Conservation (phyloP, 2,113 vertebrate species). For the Parus major region DNA sequence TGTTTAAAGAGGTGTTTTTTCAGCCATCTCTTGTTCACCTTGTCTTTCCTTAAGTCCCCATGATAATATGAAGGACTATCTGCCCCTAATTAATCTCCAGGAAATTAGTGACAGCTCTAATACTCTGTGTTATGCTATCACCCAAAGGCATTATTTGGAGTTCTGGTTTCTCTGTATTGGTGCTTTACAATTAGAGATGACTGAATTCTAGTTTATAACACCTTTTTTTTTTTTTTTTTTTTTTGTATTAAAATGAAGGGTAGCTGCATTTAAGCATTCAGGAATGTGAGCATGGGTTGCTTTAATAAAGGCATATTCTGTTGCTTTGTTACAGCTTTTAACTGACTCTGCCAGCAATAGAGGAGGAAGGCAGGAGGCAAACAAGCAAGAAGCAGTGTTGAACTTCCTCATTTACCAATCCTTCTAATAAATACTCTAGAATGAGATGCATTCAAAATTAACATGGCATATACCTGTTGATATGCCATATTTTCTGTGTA, state of each 20-base stretch:
- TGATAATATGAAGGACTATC: background rate
- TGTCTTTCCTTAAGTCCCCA: background rate
- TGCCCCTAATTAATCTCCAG: background rate
- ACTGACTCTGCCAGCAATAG: background rate
- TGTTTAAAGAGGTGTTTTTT: background rate
- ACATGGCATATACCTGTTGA: background rate
- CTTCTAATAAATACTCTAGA: background rate
- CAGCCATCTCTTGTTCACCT: background rate
- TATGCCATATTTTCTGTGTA: background rate
- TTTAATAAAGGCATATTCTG: background rate
- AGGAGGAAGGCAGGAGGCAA: background rate
- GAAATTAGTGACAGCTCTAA: background rate
- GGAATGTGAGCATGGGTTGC: background rate
- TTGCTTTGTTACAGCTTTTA: background rate
- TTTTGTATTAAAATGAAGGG: background rate
- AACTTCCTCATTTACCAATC: background rate
- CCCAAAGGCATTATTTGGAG: background rate
- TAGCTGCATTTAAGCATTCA: background rate
- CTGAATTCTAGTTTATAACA: background rate
- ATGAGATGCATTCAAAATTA: background rate
- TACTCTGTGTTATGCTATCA: background rate
- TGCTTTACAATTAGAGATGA: background rate
- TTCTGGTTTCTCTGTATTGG: background rate
- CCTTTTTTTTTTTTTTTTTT: background rate
- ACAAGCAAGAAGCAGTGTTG: background rate